phyloP scores from a whole-genome alignment of 2,113 vertebrate genomes.

The Eulemur macaco region DNA sequence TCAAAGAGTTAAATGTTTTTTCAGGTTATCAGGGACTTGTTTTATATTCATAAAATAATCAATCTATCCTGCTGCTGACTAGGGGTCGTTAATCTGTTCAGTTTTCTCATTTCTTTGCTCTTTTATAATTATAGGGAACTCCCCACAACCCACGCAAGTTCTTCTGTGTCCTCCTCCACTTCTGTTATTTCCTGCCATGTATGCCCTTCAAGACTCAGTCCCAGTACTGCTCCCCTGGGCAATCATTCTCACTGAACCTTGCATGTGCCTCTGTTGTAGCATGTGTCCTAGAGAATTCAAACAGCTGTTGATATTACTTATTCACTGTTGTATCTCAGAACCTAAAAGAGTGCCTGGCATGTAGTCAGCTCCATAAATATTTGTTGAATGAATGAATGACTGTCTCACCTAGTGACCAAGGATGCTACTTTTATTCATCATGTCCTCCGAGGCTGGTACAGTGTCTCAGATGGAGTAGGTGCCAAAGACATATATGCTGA shows the following conservation, averaged over 20 bases:
- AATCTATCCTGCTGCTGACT: not conserved
- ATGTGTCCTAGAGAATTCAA: slow-evolving; percentile 5
- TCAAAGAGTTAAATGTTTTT: not conserved
- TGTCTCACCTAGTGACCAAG: not conserved
- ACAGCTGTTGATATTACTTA: not conserved
- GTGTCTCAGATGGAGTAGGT: not conserved
- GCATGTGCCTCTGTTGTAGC: not conserved
- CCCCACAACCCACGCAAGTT: not conserved
- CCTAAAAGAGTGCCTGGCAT: not conserved
- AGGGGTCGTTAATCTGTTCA: not conserved
- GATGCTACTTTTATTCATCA: not conserved
- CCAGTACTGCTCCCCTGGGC: not conserved
- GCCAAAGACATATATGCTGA: not conserved
- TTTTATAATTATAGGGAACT: not conserved
- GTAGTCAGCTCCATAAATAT: not conserved
- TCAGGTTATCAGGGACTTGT: not conserved
- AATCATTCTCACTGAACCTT: not conserved
- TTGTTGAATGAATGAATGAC: not conserved
- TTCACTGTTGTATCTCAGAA: not conserved
- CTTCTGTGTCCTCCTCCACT: not conserved
- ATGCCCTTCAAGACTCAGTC: not conserved
- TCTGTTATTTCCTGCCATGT: not conserved
- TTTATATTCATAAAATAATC: not conserved
- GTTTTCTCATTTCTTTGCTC: not conserved
- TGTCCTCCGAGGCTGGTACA: not conserved